Evolutionary conservation across 53 echinoderm and acorn worm genomes (phyloP), one percentile per base, ranked within the genome.

Genomic region (Arbacia lixula): DNA sequence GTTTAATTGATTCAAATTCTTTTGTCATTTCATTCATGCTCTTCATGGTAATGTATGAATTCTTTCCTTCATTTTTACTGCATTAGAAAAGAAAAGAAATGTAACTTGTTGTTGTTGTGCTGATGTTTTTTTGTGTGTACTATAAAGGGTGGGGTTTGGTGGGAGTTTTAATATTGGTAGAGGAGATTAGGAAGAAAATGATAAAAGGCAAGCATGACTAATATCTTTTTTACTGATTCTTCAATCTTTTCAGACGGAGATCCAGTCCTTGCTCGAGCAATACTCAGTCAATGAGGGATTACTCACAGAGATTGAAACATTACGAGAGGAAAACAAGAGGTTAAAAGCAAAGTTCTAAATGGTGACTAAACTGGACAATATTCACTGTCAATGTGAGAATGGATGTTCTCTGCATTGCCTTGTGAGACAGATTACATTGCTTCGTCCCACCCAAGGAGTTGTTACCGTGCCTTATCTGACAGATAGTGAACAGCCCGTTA

Each of bases 261-360:
- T 99, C 84, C 86, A 92, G 22, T 85, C 84, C 53, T 61, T 92
- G 69, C 75, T 98, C 12, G 72, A 94, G 49, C 90, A 61, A 30
- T 98, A 94, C 72, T 98, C 98, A 3, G 90, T 98, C 68, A 98
- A 98, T 50, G 98, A 98, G 60, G 98, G 88, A 26, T 85, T 98
- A 26, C 84, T 98, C 27, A 69, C 88, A 14, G 98, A 98, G 74
- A 73, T 98, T 24, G 98, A 98, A 77, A 90, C 92, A 72, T 49
- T 98, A 5, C 85, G 86, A 60, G 98, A 98, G 66, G 98, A 98
- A 58, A 98, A 98, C 86, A 94, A 94, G 69, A 68, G 79, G 54
- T 83, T 98, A 36, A 98, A 98, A 71, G 68, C 86, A 12, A 98
- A 88, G 31, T 94, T 85, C 83, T 98, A 85, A 95, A n/a, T n/a